Percentiles rank a stretch among this genome's conserved stretches.
These are phyloP conservation scores for Neomicropteryx cornuta DNA, from an alignment of 1,140 invertebrate genomes.

Conservation along the genomic window DNA sequence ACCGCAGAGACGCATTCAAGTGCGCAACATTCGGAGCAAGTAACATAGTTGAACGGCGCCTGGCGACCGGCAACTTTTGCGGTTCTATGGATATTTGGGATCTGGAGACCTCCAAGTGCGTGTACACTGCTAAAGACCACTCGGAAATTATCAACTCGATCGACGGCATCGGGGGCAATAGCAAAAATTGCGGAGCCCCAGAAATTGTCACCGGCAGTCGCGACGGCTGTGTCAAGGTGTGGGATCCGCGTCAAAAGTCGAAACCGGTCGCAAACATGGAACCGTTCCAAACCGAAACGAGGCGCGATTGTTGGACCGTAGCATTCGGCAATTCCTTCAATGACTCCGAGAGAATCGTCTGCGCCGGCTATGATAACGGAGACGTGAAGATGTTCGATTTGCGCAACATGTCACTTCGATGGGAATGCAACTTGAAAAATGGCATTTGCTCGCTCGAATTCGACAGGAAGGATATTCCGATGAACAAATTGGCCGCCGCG, in stretches of 20 bases:
- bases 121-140: constrained; percentile 79
- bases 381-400: constrained; percentile 94
- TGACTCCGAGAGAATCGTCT: constrained; percentile 71
- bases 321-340: constrained; percentile 83
- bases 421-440: constrained; percentile 91
- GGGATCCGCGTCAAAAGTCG: constrained; percentile 86
- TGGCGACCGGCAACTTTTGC: constrained; percentile 88
- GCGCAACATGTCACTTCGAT: constrained; percentile 68
- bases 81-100: constrained; percentile 83
- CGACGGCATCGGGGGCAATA: constrained; percentile 84
- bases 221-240: constrained; percentile 89
- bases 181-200: constrained; percentile 75
- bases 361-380: constrained; percentile 92
- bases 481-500: constrained; percentile 91
- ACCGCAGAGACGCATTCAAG: constrained; percentile 76
- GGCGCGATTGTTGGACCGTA: constrained; percentile 79
- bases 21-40: constrained; percentile 89
- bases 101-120: constrained; percentile 57
- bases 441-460: constrained; percentile 88
- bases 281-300: constrained; percentile 46
- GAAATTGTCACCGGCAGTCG: constrained; percentile 89
- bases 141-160: constrained; percentile 84
- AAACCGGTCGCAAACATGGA: constrained; percentile 80
- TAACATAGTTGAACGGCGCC: constrained; percentile 58
- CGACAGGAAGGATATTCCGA: constrained; percentile 86